Base-by-base conservation (phyloP, 2,113 vertebrate species). In the Suncus etruscus region DNA sequence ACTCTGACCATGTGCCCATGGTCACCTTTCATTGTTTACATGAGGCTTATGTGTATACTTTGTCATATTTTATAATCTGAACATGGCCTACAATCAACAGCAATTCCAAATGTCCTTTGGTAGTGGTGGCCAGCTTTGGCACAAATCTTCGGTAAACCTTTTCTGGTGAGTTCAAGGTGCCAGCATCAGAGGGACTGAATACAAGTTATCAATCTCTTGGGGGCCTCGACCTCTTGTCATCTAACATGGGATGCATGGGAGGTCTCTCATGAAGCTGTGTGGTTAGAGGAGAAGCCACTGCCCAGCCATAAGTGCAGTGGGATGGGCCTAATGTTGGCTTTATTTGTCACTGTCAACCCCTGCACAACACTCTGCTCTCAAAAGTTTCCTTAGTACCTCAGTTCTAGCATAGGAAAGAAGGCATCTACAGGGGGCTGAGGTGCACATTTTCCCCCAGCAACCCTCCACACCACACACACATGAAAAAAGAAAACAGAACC, bases 371-470 rank as follows among this genome's bases (percentile, higher is more conserved):
- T 12, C 7, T 31, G 20, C 75, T 54, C 77, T 70, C 39, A 14
- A 76, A 66, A 58, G 66, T n/a, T 45, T 29, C 25, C 65, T 92
- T 50, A 51, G 76, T 39, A 16, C 61, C 45, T 68, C 25, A 18
- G n/a, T 68, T 70, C 50, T 16, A 29, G 54, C 10, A 24, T 9
- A 6, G 51, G 54, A 58, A 47, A 24, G 12, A 32, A 50, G 12
- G 16, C 2, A 0, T 3, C 12, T 11, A 58, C 18, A 8, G 10
- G 27, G 47, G 39, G 39, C 2, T 1, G 32, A 0, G 2, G 4
- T 1, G 29, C 86, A 32, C 12, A 1, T 27, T 45, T 20, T 39
- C 32, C 70, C 66, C 4, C 22, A 61, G 16, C 58, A 61, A 39
- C 39, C 39, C 39, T 39, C 39, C 39, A 39, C 39, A 39, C 39